A percentile compares a stretch with the other conserved stretches of the same genome.
These are phyloP conservation scores for Ispidina lecontei DNA, from an alignment of 2,797 vertebrate species.

Conservation along the genomic window DNA sequence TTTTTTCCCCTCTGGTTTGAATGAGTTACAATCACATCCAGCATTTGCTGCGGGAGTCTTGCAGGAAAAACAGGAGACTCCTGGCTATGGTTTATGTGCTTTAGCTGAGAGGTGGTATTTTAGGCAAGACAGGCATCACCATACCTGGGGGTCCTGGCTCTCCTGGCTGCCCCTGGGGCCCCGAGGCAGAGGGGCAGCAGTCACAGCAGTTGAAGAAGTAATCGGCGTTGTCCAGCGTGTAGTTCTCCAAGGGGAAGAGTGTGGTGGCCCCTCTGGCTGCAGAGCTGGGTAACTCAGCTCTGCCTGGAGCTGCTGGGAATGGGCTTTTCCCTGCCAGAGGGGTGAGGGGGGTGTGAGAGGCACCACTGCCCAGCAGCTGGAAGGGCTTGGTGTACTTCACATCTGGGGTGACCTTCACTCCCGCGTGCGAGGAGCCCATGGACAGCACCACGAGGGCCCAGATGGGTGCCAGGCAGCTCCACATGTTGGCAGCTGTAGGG, in stretches of 20 bases:
- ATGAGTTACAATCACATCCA: background rate
- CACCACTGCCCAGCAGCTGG: background rate
- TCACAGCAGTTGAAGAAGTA: conserved; percentile 96
- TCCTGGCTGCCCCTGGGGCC: conserved; percentile 85
- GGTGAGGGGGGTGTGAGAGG: background rate
- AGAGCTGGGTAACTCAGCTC: background rate
- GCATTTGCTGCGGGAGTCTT: fast-evolving
- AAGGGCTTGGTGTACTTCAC: conserved; percentile 87
- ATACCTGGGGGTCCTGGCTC: conserved; percentile 87
- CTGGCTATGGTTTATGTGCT: fast-evolving
- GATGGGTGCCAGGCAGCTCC: conserved; percentile 26
- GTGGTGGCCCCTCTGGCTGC: background rate
- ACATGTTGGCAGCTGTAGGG: conserved; percentile 74
- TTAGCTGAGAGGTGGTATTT: background rate
- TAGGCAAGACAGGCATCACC: background rate
- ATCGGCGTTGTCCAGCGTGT: conserved; percentile 88
- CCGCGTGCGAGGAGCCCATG: background rate
- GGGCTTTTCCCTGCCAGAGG: background rate
- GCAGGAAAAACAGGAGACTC: background rate
- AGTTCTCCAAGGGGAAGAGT: conserved; percentile 80
- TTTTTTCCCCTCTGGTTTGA: background rate
- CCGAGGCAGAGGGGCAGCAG: conserved; percentile 86
- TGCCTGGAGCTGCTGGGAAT: background rate
- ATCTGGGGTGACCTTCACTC: conserved; percentile 85
- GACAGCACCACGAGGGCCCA: conserved; percentile 58